Evolutionary conservation across 2,113 vertebrate genomes (phyloP).

Genomic region (Dipodomys merriami): DNA sequence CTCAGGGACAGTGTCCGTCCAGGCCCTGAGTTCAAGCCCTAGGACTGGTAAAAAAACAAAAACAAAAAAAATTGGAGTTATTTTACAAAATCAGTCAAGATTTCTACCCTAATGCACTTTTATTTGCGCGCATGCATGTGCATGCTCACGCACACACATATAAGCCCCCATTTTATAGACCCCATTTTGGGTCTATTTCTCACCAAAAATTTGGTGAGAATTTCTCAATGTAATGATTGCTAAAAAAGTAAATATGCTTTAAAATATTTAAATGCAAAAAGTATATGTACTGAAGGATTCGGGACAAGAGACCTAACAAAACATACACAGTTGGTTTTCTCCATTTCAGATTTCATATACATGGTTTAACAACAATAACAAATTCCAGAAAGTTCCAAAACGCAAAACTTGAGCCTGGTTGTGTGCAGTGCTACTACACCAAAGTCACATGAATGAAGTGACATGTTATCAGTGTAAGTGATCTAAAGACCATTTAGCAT

Average conservation of each 20-base stretch:
- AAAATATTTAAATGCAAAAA: not conserved
- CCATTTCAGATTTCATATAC: not conserved
- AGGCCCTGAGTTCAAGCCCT: no score
- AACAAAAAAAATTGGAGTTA: not conserved
- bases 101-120: slow-evolving; percentile 16
- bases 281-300: not conserved
- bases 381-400: not conserved
- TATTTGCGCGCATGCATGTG: not conserved
- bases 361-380: not conserved
- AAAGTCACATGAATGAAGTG: not conserved
- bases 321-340: not conserved
- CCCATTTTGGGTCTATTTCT: slow-evolving; percentile 41
- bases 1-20: no score
- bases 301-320: not conserved
- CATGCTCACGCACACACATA: no score
- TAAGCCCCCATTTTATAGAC: not conserved
- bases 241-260: slow-evolving; percentile 31
- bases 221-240: slow-evolving; percentile 5
- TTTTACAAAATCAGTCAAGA: slow-evolving; percentile 23
- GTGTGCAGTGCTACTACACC: not conserved
- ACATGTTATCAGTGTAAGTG: not conserved
- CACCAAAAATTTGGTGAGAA: not conserved
- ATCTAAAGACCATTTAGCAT: not conserved
- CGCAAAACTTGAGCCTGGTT: not conserved
- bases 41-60: no score